Evolutionary conservation across 2,888 invertebrate genomes (phyloP), one percentile per base, ranked within the genome.

Genomic region (Rotaria macrura): DNA sequence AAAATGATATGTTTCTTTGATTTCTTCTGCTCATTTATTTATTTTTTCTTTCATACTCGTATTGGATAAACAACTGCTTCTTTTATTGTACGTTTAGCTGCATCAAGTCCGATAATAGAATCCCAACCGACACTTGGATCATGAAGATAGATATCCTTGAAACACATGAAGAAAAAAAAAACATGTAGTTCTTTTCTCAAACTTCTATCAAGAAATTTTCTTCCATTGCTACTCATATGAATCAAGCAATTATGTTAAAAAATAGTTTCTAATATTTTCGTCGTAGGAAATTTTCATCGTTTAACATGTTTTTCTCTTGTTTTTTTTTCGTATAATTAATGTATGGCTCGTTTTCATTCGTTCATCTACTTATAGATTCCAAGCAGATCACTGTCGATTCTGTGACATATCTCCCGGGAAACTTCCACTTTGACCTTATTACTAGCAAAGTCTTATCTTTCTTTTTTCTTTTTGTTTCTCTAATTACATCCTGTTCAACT

Each of bases 51-150:
- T 40, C 86, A 86, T 88, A 91, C 91, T 89, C 91, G 91, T 49
- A 92, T 91, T 12, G 94, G 93, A 88, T 95, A 95, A 7, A 96
- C 93, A 0, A 95, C 94, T 0, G 96, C 94, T 91, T 97, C 96
- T 92, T 95, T 94, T 29, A 96, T 92, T 86, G 94, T 90, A 88
- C 93, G 93, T 89, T 95, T 95, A 17, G 95, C 94, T 20, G 93
- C 91, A 4, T 93, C 92, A 88, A 96, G 92, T 7, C 95, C 95
- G 87, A 94, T 93, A 74, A 97, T 93, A 88, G 96, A 95, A 25
- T 93, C 92, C 96, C 96, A 97, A 74, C 92, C 92, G 0, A 94
- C 93, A 83, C 93, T 93, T 1, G 94, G 92, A 85, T 94, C 93
- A 57, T 92, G 92, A 86, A 93, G 92, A 84, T 94, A 92, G 72